Base-by-base conservation (phyloP, 2,113 vertebrate genomes). In the Brachirus orientalis region DNA sequence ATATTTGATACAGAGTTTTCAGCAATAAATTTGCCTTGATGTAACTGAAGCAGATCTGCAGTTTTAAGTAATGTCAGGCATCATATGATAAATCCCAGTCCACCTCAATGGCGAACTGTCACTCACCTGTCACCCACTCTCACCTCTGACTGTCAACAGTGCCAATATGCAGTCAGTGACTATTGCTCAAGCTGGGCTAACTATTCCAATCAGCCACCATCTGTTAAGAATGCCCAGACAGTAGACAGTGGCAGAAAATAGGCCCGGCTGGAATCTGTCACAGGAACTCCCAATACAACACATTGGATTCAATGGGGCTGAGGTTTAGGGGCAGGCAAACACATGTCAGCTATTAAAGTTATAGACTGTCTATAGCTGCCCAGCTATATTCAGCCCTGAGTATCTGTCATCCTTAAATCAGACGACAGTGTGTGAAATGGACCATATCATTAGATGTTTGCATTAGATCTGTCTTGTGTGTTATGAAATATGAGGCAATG, bases 221-320 rank as follows among this genome's bases (percentile, higher is more conserved):
- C 63, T 70, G 76, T 52, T 80, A 44, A 83, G 71, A 78, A 77
- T 85, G 66, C 66, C 75, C 77, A 88, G 80, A 88, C 89, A 82
- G 85, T 83, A 73, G 75, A 86, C 85, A 77, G 72, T 70, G 58
- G 83, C 81, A 91, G 74, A 90, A 91, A 90, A 91, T 90, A 92
- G 80, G 70, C 72, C 41, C 77, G 61, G 74, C 76, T 89, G 84
- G 89, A 89, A 88, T 91, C 79, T 88, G 81, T 88, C 84, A 69
- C 69, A 12, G 79, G 83, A 88, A 83, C 78, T 84, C 67, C 63
- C 10, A 56, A 78, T 56, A 79, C 84, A 86, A 71, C 78, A 63
- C 69, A 17, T 47, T 53, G 72, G 75, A 77, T 90, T 83, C 79
- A 87, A 63, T 54, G 63, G 69, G 83, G 70, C 75, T 85, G 67